Base-by-base conservation (phyloP, 92 coral and sea anemone genomes). In the Porites lobata region DNA sequence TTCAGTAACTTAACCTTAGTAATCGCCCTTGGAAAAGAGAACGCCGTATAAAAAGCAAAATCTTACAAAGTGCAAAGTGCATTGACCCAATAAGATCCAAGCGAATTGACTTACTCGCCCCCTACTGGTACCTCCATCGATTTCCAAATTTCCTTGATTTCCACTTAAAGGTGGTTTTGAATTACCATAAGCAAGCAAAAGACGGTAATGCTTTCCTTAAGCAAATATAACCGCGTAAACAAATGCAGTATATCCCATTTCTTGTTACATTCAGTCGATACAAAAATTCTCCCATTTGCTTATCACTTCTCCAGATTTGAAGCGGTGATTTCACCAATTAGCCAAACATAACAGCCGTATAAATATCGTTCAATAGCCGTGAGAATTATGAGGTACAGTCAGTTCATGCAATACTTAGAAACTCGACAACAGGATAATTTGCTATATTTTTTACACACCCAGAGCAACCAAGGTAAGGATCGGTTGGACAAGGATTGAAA, bases 381-480 rank as follows among this genome's bases (percentile, higher is more conserved):
- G 59, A 56, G 57, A 82, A 56, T 56, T 0, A 56, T 56, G 4
- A 56, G 8, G 8, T 9, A 56, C 47, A 21, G 0, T 21, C 43
- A 38, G 61, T 38, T 38, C 21, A 65, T 50, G 2, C 65, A 24
- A 3, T 76, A 9, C 80, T 70, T 26, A 2, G 67, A 29, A 54
- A 81, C 29, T 67, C 26, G 6, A 2, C 21, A 12, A 8, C 67
- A 38, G 47, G 0, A 38, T 38, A 38, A 38, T 38, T 38, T 38
- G 47, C 15, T 54, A 19, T 17, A 47, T 47, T 14, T 11, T 8
- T 18, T 5, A 54, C 52, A 58, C 65, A 24, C 64, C 10, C 50
- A 57, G 32, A 80, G 13, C 1, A 81, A 69, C 67, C 32, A 67
- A 81, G 85, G 85, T 81, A 81, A 2, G 59, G 59, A 56, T 32